Evolutionary conservation across 1,140 invertebrate species (phyloP).

Genomic region (Drosophila parvula): DNA sequence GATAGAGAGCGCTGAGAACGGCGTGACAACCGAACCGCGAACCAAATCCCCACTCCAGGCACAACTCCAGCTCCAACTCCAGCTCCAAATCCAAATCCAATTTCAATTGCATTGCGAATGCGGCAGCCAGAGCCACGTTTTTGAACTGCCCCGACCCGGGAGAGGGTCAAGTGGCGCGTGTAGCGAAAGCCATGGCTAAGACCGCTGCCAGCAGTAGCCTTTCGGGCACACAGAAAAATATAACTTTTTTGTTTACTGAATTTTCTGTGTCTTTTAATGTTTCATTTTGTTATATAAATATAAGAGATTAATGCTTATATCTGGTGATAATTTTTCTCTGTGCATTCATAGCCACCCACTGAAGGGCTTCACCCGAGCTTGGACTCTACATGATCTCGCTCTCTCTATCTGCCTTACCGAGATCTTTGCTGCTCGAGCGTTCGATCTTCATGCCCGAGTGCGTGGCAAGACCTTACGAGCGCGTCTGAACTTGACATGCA

Average conservation of each 20-base stretch:
- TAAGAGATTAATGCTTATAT: not conserved
- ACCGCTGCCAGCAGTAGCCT: conserved; percentile 28
- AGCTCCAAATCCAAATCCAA: conserved; percentile 48
- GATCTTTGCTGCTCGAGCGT: conserved; percentile 24
- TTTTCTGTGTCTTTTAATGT: not conserved
- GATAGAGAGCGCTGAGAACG: conserved; percentile 23
- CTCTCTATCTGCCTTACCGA: not conserved
- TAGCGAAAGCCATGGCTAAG: conserved; percentile 69
- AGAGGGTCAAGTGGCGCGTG: conserved; percentile 79
- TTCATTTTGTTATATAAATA: no score
- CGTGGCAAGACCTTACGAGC: conserved; percentile 61
- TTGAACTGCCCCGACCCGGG: conserved; percentile 62
- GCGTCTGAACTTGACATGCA: conserved; percentile 75
- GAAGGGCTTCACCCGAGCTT: conserved; percentile 18
- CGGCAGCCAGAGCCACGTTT: conserved; percentile 67
- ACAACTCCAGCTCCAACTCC: not conserved
- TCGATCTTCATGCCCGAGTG: conserved; percentile 78
- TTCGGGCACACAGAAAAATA: not conserved
- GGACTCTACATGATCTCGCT: conserved; percentile 11
- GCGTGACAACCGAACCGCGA: conserved; percentile 29
- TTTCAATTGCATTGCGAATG: conserved; percentile 63
- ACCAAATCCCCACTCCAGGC: conserved; percentile 26
- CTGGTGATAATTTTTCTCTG: not conserved
- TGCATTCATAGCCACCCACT: conserved; percentile 15
- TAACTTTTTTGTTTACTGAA: not conserved